Percentiles rank a stretch among this genome's conserved stretches.
phyloP scores from a whole-genome alignment of 2,797 vertebrate species.

The Melanotaenia maccullochi region DNA sequence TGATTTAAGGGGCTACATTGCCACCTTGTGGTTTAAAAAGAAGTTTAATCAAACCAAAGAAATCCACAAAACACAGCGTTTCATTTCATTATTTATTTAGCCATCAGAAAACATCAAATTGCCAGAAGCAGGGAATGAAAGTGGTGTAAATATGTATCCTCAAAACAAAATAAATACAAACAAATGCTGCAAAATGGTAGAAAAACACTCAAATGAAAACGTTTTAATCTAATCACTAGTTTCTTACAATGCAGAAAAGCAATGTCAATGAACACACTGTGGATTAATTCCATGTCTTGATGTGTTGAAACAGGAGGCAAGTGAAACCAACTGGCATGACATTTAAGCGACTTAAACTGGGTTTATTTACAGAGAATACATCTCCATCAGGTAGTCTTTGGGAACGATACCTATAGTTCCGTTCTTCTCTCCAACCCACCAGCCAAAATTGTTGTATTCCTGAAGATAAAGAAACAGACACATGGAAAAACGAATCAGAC shows the following conservation, averaged over 20 bases:
- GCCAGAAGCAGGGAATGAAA: conserved; percentile 28
- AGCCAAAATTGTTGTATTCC: conserved; percentile 96
- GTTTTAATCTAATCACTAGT: conserved; percentile 12
- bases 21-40: conserved; percentile 70
- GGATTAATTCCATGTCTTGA: conserved; percentile 1
- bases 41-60: conserved; percentile 3
- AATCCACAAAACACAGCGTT: conserved; percentile 1
- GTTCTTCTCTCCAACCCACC: conserved; percentile 98
- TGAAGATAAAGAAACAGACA: conserved; percentile 72
- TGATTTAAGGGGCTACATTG: conserved; percentile 20
- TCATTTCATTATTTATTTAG: conserved; percentile 25
- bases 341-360: conserved; percentile 57
- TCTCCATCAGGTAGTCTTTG: conserved; percentile 94
- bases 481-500: conserved; percentile 1
- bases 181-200: conserved; percentile 9
- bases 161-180: conserved; percentile 52
- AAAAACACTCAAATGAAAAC: conserved; percentile 2
- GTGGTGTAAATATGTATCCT: not conserved
- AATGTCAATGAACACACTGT: not conserved
- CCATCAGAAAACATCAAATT: conserved; percentile 12
- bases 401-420: conserved; percentile 96
- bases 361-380: conserved; percentile 88
- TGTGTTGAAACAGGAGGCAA: conserved; percentile 6
- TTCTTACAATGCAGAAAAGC: not conserved
- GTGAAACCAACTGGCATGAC: not conserved